Evolutionary conservation across 1,140 invertebrate species (phyloP).

Genomic region (Akabosia matsudoensis): DNA sequence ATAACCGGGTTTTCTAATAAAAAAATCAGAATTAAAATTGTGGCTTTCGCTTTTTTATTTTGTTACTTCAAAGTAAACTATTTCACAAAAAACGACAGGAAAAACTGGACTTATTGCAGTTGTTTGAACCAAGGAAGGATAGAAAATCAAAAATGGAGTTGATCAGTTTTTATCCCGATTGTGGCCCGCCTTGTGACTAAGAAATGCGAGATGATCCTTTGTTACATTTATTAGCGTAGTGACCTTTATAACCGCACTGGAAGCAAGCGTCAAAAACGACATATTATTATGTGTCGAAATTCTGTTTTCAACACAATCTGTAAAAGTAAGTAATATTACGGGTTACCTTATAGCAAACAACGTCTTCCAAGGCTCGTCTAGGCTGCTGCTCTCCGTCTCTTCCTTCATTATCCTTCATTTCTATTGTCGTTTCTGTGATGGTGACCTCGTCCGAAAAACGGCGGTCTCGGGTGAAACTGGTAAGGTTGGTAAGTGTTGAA

Average conservation of each 20-base stretch:
- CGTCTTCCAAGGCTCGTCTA: constrained; percentile 82
- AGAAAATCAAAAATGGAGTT: background rate
- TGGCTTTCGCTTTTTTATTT: no score
- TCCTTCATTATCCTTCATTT: constrained; percentile 48
- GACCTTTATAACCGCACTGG: constrained; percentile 93
- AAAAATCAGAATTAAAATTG: background rate
- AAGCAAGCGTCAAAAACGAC: background rate
- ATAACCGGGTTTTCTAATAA: background rate
- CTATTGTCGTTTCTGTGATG: constrained; percentile 42
- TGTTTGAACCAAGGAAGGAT: background rate
- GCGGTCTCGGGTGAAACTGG: constrained; percentile 45
- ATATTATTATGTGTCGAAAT: background rate
- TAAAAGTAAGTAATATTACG: no score
- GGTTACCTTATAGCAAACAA: constrained; percentile 89
- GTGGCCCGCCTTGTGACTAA: constrained; percentile 61
- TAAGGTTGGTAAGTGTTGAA: constrained; percentile 39
- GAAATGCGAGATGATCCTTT: constrained; percentile 94
- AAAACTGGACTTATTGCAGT: background rate
- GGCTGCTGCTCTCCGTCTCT: constrained; percentile 51
- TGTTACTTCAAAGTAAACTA: no score
- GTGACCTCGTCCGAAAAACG: constrained; percentile 33
- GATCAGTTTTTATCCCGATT: constrained; percentile 20
- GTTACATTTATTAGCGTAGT: constrained; percentile 98
- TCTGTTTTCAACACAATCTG: background rate
- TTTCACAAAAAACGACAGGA: background rate